A percentile compares a stretch with the other conserved stretches of the same genome.
phyloP scores from a whole-genome alignment of 2,797 vertebrate species.

The Phataginus tetradactyla region DNA sequence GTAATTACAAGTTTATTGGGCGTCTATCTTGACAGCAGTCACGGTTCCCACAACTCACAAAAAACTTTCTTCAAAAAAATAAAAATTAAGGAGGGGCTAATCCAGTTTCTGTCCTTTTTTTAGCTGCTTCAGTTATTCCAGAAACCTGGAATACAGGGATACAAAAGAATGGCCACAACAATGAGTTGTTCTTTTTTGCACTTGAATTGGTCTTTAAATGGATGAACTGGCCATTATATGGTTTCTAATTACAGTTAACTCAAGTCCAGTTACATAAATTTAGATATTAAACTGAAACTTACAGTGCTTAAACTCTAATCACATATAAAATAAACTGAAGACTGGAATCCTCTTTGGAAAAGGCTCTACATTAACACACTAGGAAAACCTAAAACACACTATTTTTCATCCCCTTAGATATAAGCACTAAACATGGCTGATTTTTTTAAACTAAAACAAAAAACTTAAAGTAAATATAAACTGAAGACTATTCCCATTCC shows the following conservation, averaged over 20 bases:
- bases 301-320: constrained; percentile 51
- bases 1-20: neutral
- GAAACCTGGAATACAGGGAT: neutral
- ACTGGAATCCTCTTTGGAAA: constrained; percentile 50
- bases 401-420: neutral
- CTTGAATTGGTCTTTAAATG: neutral
- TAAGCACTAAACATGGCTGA: neutral
- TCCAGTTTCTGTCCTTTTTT: neutral
- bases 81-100: constrained; percentile 29
- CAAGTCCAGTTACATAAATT: constrained; percentile 42
- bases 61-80: constrained; percentile 5
- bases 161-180: neutral
- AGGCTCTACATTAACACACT: neutral
- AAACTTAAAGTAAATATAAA: constrained; percentile 40
- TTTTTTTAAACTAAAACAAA: neutral
- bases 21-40: neutral
- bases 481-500: neutral
- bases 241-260: constrained; percentile 9
- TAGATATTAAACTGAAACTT: constrained; percentile 11
- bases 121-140: neutral
- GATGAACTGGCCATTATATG: neutral
- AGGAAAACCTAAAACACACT: neutral
- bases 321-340: constrained; percentile 21
- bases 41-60: constrained; percentile 19
- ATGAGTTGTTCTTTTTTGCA: neutral